Conservation (phyloP, 2,888 invertebrate genomes). For the Drosophila paranaensis region DNA sequence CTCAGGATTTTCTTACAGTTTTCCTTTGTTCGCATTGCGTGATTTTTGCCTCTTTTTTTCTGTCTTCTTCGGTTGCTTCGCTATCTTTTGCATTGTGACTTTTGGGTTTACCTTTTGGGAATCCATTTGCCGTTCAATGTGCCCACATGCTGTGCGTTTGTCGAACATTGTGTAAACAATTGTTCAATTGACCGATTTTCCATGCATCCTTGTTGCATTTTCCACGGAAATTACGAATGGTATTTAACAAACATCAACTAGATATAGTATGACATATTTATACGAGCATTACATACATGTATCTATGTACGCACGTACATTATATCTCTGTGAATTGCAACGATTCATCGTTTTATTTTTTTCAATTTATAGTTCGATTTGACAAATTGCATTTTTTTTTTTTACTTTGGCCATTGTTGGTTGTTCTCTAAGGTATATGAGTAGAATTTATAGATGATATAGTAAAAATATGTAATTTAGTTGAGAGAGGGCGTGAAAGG, state of each 20-base stretch:
- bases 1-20: conserved; percentile 30
- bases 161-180: conserved; percentile 47
- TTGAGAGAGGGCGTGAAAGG: neutral
- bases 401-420: conserved; percentile 4
- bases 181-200: conserved; percentile 53
- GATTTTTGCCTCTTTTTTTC: conserved; percentile 62
- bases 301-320: neutral
- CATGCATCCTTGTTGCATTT: conserved; percentile 50
- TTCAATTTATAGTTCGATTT: conserved; percentile 19
- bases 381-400: conserved; percentile 27
- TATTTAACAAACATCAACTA: conserved; percentile 47
- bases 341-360: conserved; percentile 12
- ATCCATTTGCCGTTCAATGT: conserved; percentile 54
- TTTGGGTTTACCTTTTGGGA: conserved; percentile 48
- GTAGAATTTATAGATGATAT: neutral
- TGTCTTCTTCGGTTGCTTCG: neutral
- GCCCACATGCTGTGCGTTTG: conserved; percentile 76
- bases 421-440: neutral
- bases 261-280: conserved; percentile 26
- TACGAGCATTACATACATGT: neutral
- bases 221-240: conserved; percentile 69
- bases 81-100: conserved; percentile 52
- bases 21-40: conserved; percentile 56
- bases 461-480: neutral
- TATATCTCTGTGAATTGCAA: neutral